Evolutionary conservation across 2,113 vertebrate species (phyloP).

Genomic region (Petaurus breviceps): DNA sequence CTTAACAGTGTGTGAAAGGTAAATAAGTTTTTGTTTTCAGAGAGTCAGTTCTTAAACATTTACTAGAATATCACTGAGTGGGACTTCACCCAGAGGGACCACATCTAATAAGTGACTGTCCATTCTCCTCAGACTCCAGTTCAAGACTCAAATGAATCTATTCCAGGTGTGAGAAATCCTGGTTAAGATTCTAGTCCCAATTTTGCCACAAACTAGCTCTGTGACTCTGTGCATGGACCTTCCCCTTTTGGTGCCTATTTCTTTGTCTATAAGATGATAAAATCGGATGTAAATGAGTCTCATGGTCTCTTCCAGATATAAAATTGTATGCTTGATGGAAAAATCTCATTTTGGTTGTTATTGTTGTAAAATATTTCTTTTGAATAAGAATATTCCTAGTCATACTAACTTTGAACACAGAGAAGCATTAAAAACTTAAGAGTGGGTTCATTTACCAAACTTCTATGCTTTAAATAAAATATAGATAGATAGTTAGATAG

Average conservation of each 20-base stretch:
- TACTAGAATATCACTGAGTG: neutral
- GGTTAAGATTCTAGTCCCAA: neutral
- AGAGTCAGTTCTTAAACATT: neutral
- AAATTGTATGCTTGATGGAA: neutral
- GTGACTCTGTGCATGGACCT: neutral
- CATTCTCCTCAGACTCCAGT: neutral
- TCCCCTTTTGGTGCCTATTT: no score
- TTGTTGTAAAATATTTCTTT: neutral
- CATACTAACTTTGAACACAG: neutral
- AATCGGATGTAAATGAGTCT: neutral
- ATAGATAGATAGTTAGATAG: no score
- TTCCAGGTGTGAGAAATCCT: neutral
- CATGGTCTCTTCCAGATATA: neutral
- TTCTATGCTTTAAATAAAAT: neutral
- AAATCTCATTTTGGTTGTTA: neutral
- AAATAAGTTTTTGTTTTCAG: no score
- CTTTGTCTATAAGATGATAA: neutral
- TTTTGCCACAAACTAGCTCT: neutral
- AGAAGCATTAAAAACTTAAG: neutral
- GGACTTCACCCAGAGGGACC: neutral
- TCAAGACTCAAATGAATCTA: neutral
- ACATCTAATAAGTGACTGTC: neutral
- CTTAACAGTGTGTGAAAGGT: no score
- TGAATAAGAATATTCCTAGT: neutral
- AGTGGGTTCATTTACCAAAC: neutral